Conservation (phyloP, 1,140 invertebrate genomes). For the Sminthurides bifidus region DNA sequence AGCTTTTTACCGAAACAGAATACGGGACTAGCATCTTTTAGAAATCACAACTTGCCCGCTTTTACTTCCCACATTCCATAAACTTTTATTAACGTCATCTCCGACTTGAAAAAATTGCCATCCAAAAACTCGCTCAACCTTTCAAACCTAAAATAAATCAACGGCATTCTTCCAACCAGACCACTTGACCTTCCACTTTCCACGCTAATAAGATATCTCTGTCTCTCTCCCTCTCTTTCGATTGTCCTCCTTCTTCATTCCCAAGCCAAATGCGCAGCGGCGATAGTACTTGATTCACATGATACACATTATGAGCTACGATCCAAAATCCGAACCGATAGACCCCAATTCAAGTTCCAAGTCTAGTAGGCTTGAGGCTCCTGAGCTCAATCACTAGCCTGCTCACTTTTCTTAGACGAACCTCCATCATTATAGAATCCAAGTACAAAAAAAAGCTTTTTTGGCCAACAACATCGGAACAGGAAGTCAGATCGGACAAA, state of each 20-base stretch:
- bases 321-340: neutral
- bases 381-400: neutral
- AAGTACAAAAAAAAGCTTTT: neutral
- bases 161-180: too few species aligned
- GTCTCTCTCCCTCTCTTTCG: too few species aligned
- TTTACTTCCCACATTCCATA: slow-evolving; percentile 4
- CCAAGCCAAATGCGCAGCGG: too few species aligned
- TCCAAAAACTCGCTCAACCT: neutral
- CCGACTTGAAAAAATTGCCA: neutral
- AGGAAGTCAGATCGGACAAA: neutral
- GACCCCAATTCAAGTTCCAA: neutral
- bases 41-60: slow-evolving; percentile 9
- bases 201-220: too few species aligned
- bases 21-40: slow-evolving; percentile 24
- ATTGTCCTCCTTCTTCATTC: neutral
- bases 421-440: neutral
- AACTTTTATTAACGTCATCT: neutral
- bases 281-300: too few species aligned
- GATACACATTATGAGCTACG: too few species aligned
- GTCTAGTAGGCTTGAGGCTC: neutral
- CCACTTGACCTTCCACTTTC: too few species aligned
- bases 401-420: neutral
- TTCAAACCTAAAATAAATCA: neutral
- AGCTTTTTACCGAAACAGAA: slow-evolving; percentile 23
- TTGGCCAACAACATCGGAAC: neutral